Evolutionary conservation across 2,113 vertebrate species (phyloP).

Genomic region (Pyxicephalus adspersus): DNA sequence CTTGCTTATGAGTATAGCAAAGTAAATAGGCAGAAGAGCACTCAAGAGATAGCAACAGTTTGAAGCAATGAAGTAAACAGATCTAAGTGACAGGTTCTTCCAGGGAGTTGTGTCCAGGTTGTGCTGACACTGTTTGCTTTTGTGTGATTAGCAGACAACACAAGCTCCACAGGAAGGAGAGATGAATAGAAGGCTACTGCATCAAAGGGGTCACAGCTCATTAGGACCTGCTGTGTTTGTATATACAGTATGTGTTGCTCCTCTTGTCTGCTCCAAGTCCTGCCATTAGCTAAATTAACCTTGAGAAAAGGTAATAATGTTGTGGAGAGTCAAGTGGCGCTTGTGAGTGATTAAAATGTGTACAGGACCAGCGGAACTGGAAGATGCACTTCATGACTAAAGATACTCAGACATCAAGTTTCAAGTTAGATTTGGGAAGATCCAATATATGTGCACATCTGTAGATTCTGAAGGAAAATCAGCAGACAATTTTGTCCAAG

Average conservation of each 20-base stretch:
- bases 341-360: constrained; percentile 34
- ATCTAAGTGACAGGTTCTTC: constrained; percentile 18
- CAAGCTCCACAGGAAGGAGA: constrained; percentile 43
- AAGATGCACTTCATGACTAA: neutral
- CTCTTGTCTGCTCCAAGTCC: constrained; percentile 49
- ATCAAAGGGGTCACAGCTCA: constrained; percentile 55
- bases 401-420: too few species aligned
- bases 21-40: neutral
- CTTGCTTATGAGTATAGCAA: neutral
- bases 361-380: neutral
- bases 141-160: constrained; percentile 44
- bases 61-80: neutral
- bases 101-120: constrained; percentile 10
- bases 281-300: constrained; percentile 54
- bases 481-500: too few species aligned
- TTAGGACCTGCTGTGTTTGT: constrained; percentile 54
- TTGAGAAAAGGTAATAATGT: constrained; percentile 37
- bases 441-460: too few species aligned
- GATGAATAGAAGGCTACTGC: constrained; percentile 23
- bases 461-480: too few species aligned
- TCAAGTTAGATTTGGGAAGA: too few species aligned
- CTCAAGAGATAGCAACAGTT: neutral
- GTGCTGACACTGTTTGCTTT: constrained; percentile 42
- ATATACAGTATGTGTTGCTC: constrained; percentile 48
- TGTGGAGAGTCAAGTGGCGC: constrained; percentile 29